Evolutionary conservation across 2,888 invertebrate species (phyloP).

Genomic region (Quadroppia sp.): DNA sequence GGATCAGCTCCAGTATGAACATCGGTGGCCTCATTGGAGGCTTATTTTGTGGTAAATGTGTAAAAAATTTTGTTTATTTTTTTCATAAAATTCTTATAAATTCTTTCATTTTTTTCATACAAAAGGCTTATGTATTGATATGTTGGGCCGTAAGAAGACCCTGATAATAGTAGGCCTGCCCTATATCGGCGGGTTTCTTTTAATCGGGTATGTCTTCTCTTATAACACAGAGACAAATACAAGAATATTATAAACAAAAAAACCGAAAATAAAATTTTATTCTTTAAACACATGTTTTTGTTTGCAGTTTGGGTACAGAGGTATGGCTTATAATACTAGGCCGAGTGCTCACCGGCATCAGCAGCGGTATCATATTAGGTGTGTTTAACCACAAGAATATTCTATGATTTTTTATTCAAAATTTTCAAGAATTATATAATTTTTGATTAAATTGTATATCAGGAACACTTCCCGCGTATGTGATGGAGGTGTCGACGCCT

Average conservation of each 20-base stretch:
- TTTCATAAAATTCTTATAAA: neutral
- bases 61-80: neutral
- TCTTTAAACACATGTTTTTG: neutral
- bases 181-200: slow-evolving; percentile 51
- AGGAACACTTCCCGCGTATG: slow-evolving; percentile 52
- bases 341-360: slow-evolving; percentile 76
- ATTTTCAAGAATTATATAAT: neutral
- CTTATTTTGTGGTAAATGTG: slow-evolving; percentile 31
- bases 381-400: neutral
- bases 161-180: slow-evolving; percentile 50
- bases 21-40: slow-evolving; percentile 41
- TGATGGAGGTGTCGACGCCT: slow-evolving; percentile 52
- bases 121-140: slow-evolving; percentile 34
- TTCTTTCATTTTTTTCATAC: neutral
- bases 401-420: neutral
- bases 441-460: slow-evolving; percentile 42
- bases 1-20: slow-evolving; percentile 27
- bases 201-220: slow-evolving; percentile 47
- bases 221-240: no score
- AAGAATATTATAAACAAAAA: neutral
- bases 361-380: slow-evolving; percentile 68
- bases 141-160: slow-evolving; percentile 50
- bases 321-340: slow-evolving; percentile 59
- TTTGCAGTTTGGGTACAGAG: slow-evolving; percentile 29
- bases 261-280: neutral